Percentiles rank a stretch among this genome's conserved stretches.
Conservation (phyloP, 2,797 vertebrate genomes). For the Cichlasoma orientale region DNA sequence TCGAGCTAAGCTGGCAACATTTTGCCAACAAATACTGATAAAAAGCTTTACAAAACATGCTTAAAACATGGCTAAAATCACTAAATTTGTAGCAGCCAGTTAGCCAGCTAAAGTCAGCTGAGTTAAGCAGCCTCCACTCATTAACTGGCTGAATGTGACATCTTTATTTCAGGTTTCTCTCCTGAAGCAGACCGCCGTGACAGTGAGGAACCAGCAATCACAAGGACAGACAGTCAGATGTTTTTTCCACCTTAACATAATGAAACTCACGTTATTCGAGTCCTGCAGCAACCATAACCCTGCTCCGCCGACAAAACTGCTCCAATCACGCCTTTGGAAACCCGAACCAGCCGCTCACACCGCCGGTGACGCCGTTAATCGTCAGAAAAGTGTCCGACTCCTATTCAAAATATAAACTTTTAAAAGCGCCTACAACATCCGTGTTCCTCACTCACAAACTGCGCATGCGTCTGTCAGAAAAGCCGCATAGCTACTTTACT, state of each 20-base stretch:
- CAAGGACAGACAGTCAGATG: neutral
- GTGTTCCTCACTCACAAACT: fast-evolving
- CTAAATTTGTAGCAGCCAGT: neutral
- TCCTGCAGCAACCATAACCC: neutral
- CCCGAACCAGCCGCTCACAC: fast-evolving
- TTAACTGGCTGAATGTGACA: neutral
- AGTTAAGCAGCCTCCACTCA: neutral
- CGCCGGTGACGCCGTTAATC: fast-evolving
- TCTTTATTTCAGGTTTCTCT: neutral
- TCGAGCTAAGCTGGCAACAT: neutral
- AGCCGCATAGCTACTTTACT: fast-evolving
- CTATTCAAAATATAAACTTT: neutral
- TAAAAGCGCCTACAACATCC: neutral
- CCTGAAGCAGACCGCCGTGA: neutral
- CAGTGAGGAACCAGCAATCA: neutral
- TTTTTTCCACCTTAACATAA: slow-evolving; percentile 11
- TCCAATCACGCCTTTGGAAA: fast-evolving
- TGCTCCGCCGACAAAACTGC: neutral
- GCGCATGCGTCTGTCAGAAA: slow-evolving; percentile 35
- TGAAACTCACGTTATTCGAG: slow-evolving; percentile 45
- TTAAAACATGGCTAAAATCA: neutral
- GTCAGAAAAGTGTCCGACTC: fast-evolving
- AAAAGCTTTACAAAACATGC: neutral
- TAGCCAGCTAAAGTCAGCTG: neutral
- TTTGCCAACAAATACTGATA: neutral